A percentile compares a stretch with the other conserved stretches of the same genome.
phyloP scores from a whole-genome alignment of 2,113 vertebrate genomes.

The Philantomba maxwellii region DNA sequence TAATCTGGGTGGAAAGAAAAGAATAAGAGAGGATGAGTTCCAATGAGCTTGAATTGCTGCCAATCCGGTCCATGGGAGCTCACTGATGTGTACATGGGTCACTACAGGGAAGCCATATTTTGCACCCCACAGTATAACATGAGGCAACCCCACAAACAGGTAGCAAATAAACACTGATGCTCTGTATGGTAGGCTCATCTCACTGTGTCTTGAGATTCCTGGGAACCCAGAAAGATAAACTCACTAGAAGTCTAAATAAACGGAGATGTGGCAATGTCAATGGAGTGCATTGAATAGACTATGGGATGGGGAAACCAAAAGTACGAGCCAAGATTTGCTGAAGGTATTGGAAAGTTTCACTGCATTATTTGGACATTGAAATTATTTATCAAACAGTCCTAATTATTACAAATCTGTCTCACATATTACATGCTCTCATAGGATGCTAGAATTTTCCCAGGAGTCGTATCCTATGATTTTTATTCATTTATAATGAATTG shows the following conservation, averaged over 20 bases:
- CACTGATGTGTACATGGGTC: background rate
- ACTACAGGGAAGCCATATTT: background rate
- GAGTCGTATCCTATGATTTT: background rate
- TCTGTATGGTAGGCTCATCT: background rate
- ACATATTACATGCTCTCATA: background rate
- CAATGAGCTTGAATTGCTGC: background rate
- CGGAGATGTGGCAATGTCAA: background rate
- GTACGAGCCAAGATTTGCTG: background rate
- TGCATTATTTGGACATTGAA: background rate
- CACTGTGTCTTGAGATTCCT: background rate
- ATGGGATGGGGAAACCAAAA: conserved; percentile 12
- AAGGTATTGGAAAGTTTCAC: conserved; percentile 1
- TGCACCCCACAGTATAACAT: background rate
- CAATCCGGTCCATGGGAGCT: background rate
- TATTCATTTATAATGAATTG: background rate
- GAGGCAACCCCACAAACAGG: background rate
- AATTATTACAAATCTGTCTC: background rate
- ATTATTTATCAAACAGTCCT: background rate
- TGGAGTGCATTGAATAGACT: background rate
- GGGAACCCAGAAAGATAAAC: conserved; percentile 57
- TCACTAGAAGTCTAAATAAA: conserved; percentile 59
- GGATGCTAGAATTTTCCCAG: background rate
- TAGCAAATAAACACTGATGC: conserved; percentile 19
- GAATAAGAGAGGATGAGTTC: background rate
- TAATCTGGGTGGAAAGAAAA: background rate